Conservation (phyloP, 2,888 invertebrate genomes). For the Escarpia spicata region DNA sequence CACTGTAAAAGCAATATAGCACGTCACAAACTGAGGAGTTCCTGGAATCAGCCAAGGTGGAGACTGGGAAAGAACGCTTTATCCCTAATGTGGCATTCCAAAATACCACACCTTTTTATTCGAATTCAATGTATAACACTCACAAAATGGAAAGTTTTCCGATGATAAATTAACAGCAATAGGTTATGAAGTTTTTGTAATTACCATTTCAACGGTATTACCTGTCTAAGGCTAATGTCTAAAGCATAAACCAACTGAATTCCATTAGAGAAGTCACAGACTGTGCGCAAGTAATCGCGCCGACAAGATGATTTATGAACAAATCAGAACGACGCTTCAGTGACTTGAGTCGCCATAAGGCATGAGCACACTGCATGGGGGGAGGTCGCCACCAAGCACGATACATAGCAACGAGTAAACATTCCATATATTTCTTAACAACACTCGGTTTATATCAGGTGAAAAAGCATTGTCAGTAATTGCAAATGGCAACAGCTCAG, state of each 20-base stretch:
- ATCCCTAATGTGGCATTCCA: too few species aligned
- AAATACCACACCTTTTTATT: too few species aligned
- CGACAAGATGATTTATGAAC: neutral
- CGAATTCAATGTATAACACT: too few species aligned
- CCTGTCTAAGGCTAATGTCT: neutral
- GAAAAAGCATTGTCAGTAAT: neutral
- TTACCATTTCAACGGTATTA: neutral
- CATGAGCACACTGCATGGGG: neutral
- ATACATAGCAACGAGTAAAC: neutral
- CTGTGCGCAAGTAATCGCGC: neutral
- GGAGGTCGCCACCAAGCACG: neutral
- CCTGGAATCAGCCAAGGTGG: too few species aligned
- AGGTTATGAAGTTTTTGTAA: too few species aligned
- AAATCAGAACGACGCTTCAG: neutral
- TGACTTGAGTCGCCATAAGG: neutral
- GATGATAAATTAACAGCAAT: too few species aligned
- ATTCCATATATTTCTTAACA: neutral
- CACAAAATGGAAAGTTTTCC: too few species aligned
- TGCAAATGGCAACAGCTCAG: conserved; percentile 11
- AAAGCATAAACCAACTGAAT: neutral
- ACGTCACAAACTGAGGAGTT: too few species aligned
- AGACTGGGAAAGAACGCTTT: too few species aligned
- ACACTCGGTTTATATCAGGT: neutral
- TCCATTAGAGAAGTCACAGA: neutral
- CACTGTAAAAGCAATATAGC: too few species aligned